A percentile compares a stretch with the other conserved stretches of the same genome.
phyloP scores from a whole-genome alignment of 2,113 vertebrate genomes.

The Cynoglossus semilaevis region DNA sequence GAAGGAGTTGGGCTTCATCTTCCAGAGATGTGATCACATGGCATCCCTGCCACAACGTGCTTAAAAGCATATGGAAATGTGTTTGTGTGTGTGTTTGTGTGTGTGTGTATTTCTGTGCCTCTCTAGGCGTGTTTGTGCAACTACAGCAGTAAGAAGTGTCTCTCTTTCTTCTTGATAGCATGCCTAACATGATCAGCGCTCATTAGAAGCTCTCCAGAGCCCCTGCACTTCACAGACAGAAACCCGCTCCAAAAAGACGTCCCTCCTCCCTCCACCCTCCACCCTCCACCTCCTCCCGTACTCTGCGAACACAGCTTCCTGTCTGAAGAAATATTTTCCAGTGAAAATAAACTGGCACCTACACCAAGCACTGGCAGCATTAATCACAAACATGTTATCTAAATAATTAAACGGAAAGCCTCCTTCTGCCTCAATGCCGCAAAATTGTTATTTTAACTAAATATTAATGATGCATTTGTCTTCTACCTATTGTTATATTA shows the following conservation, averaged over 20 bases:
- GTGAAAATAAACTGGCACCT: constrained; percentile 57
- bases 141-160: constrained; percentile 11
- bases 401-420: constrained; percentile 18
- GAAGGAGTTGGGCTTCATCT: constrained; percentile 5
- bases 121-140: constrained; percentile 7
- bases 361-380: constrained; percentile 46
- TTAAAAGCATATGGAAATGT: constrained; percentile 6
- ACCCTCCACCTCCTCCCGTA: no score
- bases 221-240: constrained; percentile 52
- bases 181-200: constrained; percentile 62
- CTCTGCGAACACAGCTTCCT: constrained; percentile 49
- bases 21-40: not conserved
- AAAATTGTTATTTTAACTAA: no score
- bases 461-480: no score
- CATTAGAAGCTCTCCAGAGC: constrained; percentile 63
- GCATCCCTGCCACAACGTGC: not conserved
- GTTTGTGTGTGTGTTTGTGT: not conserved
- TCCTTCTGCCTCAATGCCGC: not conserved
- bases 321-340: constrained; percentile 40
- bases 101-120: constrained; percentile 13
- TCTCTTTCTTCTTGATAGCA: constrained; percentile 37
- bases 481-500: no score
- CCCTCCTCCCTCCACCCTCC: no score
- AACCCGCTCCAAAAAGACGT: constrained; percentile 44
- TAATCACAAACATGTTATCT: constrained; percentile 36